Evolutionary conservation across 2,113 vertebrate genomes (phyloP).

Genomic region (Sula dactylatra): DNA sequence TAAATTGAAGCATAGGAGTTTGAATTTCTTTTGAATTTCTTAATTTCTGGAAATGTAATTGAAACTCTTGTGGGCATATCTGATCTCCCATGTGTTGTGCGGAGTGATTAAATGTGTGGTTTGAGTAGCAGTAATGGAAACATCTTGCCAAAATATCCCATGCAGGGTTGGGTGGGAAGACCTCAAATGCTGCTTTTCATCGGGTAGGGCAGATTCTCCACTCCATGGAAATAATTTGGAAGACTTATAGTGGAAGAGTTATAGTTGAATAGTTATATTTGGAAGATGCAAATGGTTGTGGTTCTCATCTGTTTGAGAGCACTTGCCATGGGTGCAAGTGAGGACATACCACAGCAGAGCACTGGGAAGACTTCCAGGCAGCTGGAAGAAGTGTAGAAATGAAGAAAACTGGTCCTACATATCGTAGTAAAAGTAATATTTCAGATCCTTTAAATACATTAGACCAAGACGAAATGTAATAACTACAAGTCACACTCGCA

Average conservation of each 20-base stretch:
- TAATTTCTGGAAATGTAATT: neutral
- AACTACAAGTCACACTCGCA: neutral
- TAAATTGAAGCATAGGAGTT: neutral
- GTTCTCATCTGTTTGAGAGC: neutral
- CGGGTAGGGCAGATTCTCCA: neutral
- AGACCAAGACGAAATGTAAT: neutral
- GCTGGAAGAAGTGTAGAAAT: neutral
- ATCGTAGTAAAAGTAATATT: neutral
- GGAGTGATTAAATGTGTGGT: neutral
- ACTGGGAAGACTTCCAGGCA: neutral
- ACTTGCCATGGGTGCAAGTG: neutral
- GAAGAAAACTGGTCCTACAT: neutral
- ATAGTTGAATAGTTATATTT: no score
- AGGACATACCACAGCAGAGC: neutral
- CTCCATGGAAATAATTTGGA: neutral
- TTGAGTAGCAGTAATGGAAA: neutral
- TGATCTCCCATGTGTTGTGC: neutral
- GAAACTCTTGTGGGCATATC: neutral
- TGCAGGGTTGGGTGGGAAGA: neutral
- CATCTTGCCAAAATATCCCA: neutral
- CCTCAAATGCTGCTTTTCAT: fast-evolving
- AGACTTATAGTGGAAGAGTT: no score
- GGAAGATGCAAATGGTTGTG: neutral
- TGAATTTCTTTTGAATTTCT: neutral
- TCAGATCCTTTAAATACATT: neutral